Conservation (phyloP, 2,797 vertebrate species). For the Chanos chanos region DNA sequence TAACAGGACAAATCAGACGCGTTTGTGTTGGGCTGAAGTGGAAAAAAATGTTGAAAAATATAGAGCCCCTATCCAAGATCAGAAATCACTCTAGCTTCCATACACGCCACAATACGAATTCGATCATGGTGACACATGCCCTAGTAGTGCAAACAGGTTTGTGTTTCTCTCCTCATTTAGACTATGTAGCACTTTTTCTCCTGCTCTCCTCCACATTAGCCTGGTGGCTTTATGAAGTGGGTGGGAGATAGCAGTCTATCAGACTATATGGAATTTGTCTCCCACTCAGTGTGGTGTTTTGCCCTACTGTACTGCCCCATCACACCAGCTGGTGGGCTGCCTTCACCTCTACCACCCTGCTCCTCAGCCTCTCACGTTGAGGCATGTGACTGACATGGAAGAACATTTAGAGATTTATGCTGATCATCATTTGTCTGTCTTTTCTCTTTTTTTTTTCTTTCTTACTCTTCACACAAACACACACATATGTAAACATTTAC, state of each 20-base stretch:
- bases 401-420: conserved; percentile 24
- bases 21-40: too few relatives aligned
- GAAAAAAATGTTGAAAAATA: too few relatives aligned
- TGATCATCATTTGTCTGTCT: conserved; percentile 17
- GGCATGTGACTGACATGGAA: conserved; percentile 34
- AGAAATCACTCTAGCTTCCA: neutral
- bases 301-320: conserved; percentile 7
- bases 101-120: too few relatives aligned
- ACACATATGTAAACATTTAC: neutral
- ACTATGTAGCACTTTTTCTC: conserved; percentile 11
- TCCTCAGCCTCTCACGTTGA: conserved; percentile 13
- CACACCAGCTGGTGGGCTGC: conserved; percentile 25
- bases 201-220: conserved; percentile 15
- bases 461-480: neutral
- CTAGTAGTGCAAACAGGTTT: too few relatives aligned
- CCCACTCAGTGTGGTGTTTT: conserved; percentile 8
- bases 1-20: too few relatives aligned
- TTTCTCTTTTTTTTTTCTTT: conserved; percentile 7
- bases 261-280: conserved; percentile 33
- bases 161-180: conserved; percentile 2
- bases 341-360: conserved; percentile 9
- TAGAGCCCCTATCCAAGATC: too few relatives aligned
- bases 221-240: conserved; percentile 36
- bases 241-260: conserved; percentile 36
- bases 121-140: too few relatives aligned